Percentiles rank a stretch among this genome's conserved stretches.
These are phyloP conservation scores for Antheraea assamensis DNA, from an alignment of 2,888 invertebrate species.

Conservation along the genomic window DNA sequence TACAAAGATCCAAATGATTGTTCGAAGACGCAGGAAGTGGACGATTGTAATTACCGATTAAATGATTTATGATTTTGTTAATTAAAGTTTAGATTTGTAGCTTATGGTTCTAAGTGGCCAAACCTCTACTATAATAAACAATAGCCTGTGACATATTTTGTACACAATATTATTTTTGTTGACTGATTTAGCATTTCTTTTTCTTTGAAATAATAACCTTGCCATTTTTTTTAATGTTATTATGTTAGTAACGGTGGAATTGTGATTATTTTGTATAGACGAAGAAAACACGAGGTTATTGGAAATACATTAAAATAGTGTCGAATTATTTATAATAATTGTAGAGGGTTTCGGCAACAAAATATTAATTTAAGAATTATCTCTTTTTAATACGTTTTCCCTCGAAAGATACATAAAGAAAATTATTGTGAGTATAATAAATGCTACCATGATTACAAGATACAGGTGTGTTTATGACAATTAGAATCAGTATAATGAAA, in stretches of 20 bases:
- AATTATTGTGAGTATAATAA: neutral
- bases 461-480: neutral
- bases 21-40: slow-evolving; percentile 8
- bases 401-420: neutral
- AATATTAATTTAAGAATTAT: neutral
- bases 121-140: slow-evolving; percentile 1
- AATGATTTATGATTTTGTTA: slow-evolving; percentile 6
- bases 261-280: neutral
- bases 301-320: neutral
- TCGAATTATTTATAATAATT: neutral
- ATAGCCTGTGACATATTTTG: neutral
- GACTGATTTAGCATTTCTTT: neutral
- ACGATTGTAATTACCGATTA: slow-evolving; percentile 1
- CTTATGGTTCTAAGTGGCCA: neutral
- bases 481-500: neutral
- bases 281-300: neutral
- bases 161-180: neutral
- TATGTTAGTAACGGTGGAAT: neutral
- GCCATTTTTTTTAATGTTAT: neutral
- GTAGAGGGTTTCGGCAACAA: neutral
- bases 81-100: slow-evolving; percentile 5
- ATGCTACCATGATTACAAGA: neutral
- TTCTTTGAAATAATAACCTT: neutral
- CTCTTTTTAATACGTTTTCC: neutral
- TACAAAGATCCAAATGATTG: slow-evolving; percentile 31